Evolutionary conservation across 1,140 invertebrate species (phyloP), one percentile per base, ranked within the genome.

Genomic region (Pygmarrhopalites habei): DNA sequence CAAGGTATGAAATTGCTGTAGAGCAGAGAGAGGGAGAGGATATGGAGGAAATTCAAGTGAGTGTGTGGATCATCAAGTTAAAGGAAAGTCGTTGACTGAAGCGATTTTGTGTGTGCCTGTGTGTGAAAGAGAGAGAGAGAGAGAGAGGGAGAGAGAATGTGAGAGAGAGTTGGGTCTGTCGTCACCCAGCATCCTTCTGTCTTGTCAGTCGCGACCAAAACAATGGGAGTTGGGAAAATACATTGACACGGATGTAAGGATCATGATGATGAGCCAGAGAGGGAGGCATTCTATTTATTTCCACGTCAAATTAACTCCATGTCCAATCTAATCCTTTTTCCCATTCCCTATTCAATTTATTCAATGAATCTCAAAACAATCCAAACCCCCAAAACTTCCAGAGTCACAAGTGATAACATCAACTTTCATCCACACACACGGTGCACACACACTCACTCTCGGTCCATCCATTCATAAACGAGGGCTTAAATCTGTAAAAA

Each of bases 301-400:
- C 39, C 39, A 41, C n/a, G 39, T 41, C 39, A 41, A 41, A 41
- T 41, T 41, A 41, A 41, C 39, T 41, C n/a, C 39, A 12, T 41
- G n/a, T 12, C 39, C 39, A 41, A 41, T 41, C 39, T 41, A 41
- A 41, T 41, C 39, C 12, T 41, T 12, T n/a, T n/a, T 41, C 39
- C n/a, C n/a, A n/a, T 41, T 41, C 39, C 39, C 39, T n/a, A 41
- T 41, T 41, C 39, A 41, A 41, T 41, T 41, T 41, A 41, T n/a
- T 12, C 39, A 41, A 12, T 41, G 39, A 41, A 12, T 12, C 39
- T 41, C n/a, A n/a, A 12, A 12, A 12, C 12, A 12, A 12, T n/a
- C 39, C 39, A 12, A 12, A 12, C 12, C 39, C 39, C 12, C n/a
- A 41, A 12, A 41, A 12, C 39, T n/a, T 12, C 39, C 12, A 12